Evolutionary conservation across 37 sponge, comb jelly and placozoan species (phyloP), one percentile per base, ranked within the genome.

Genomic region (Crambe crambe): DNA sequence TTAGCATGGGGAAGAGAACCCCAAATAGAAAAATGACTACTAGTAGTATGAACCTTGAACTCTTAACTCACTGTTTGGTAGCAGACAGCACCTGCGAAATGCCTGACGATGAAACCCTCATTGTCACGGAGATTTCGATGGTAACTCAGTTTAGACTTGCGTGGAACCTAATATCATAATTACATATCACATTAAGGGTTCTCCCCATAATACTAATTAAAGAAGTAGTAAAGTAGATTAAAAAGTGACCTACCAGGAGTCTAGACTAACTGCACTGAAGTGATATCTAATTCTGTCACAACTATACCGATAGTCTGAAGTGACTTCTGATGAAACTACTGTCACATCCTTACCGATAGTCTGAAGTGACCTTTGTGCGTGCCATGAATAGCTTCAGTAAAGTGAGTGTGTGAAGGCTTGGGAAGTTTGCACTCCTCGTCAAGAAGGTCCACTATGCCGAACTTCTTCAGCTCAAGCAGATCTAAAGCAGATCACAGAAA

Each of bases 31-130:
- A n/a, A n/a, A n/a, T n/a, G n/a, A n/a, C n/a, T n/a, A n/a, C n/a
- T n/a, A n/a, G n/a, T n/a, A n/a, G n/a, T n/a, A n/a, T n/a, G n/a
- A n/a, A n/a, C 15, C 15, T 51, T 18, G 54, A 9, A 51, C 15
- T 51, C 9, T 18, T 51, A 31, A 9, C 89, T 85, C 56, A 86
- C 93, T 12, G 93, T 93, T 37, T 75, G 58, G 83, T 97, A 97
- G 90, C 98, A 97, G 62, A 97, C 98, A 58, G 98, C 98, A 1
- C 98, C 98, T 34, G 98, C 98, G 68, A 92, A 97, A 76, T 97
- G 98, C 4, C 98, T 75, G 31, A 97, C 62, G 5, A 97, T 87
- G 72, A 97, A 90, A 2, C 94, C 98, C 60, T 97, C 96, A 25
- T 87, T 89, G 74, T 97, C 95, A 27, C 89, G 71, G 38, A 97